Conservation (phyloP, 2,888 invertebrate genomes). For the Drosophila siamana region DNA sequence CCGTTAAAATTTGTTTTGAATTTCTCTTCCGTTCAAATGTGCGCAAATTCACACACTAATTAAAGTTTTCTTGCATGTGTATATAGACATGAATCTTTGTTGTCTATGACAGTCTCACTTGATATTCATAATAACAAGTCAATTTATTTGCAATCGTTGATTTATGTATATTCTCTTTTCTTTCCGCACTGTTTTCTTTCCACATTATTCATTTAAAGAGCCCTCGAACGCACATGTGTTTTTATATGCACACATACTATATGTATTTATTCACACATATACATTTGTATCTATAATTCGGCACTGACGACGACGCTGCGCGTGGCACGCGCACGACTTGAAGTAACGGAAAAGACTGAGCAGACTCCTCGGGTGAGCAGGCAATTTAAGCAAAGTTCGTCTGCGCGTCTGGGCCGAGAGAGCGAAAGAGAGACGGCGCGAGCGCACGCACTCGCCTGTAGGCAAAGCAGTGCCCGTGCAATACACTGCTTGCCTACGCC, state of each 20-base stretch:
- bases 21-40: slow-evolving; percentile 14
- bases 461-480: slow-evolving; percentile 39
- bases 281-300: slow-evolving; percentile 24
- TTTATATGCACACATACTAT: slow-evolving; percentile 1
- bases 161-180: slow-evolving; percentile 17
- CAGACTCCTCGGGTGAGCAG: slow-evolving; percentile 16
- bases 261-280: slow-evolving; percentile 9
- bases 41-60: slow-evolving; percentile 25
- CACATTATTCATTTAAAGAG: slow-evolving; percentile 28
- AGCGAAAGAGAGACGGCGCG: slow-evolving; percentile 5
- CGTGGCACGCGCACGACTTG: slow-evolving; percentile 48
- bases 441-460: not conserved
- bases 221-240: slow-evolving; percentile 46
- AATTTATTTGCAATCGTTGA: slow-evolving; percentile 32
- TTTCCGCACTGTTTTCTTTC: slow-evolving; percentile 20
- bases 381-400: slow-evolving; percentile 53
- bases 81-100: slow-evolving; percentile 9
- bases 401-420: slow-evolving; percentile 14
- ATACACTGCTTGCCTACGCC: slow-evolving; percentile 41
- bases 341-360: slow-evolving; percentile 67
- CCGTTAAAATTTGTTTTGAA: slow-evolving; percentile 50
- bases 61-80: slow-evolving; percentile 1
- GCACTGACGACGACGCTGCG: slow-evolving; percentile 11
- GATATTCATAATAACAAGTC: slow-evolving; percentile 36
- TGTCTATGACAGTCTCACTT: slow-evolving; percentile 34